Percentiles rank a stretch among this genome's conserved stretches.
Evolutionary conservation across 2,113 vertebrate species (phyloP).

Genomic region (Microcebus griseorufus): DNA sequence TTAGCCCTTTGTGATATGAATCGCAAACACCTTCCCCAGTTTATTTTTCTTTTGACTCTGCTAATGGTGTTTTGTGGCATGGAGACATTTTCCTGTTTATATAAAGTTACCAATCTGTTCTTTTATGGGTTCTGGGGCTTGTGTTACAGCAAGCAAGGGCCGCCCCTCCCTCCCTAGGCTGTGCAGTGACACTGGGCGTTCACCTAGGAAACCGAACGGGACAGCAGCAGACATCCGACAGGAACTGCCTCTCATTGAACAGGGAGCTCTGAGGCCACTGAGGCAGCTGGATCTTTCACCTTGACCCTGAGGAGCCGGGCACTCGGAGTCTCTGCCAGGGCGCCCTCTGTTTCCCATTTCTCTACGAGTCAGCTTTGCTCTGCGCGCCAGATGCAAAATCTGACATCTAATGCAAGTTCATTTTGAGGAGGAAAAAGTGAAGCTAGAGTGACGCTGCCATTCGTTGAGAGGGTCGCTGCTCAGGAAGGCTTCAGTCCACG

Average conservation of each 20-base stretch:
- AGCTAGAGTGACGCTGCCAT: not conserved
- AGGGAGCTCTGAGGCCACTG: not conserved
- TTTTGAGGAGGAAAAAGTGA: not conserved
- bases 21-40: not conserved
- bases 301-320: not conserved
- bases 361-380: not conserved
- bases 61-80: not conserved
- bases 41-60: not conserved
- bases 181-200: not conserved
- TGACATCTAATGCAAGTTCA: not conserved
- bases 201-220: not conserved
- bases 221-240: rapidly evolving
- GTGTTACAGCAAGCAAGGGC: not conserved
- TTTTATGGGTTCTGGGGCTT: not conserved
- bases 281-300: not conserved
- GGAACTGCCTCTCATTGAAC: rapidly evolving
- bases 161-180: not conserved
- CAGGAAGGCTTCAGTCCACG: not conserved
- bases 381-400: not conserved
- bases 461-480: not conserved
- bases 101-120: not conserved
- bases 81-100: not conserved
- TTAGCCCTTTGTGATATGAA: not conserved
- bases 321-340: not conserved
- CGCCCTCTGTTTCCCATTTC: not conserved